These are phyloP conservation scores for Crossocerus cetratus DNA, from an alignment of 2,888 invertebrate genomes.

Conservation along the genomic window DNA sequence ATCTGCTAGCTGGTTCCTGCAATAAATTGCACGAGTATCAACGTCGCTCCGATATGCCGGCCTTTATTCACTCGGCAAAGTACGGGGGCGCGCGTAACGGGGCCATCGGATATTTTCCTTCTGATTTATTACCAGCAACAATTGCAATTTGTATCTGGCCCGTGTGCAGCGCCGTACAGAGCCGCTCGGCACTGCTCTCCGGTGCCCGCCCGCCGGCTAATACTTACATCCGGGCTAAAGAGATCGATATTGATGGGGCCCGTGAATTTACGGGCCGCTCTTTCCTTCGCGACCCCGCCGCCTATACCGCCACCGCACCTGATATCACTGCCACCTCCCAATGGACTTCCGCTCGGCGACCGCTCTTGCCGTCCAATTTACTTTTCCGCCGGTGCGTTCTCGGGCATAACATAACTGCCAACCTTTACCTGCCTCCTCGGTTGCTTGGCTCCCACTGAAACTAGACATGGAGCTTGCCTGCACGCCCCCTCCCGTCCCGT, in stretches of 20 bases:
- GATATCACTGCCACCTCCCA: neutral
- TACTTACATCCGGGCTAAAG: constrained; percentile 2
- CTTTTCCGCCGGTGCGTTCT: neutral
- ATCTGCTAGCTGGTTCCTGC: constrained; percentile 1
- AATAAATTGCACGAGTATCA: constrained; percentile 32
- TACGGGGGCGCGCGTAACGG: neutral
- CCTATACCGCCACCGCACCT: too few species aligned
- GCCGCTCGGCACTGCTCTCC: neutral
- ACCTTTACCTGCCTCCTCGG: neutral
- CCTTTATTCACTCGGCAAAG: constrained; percentile 15
- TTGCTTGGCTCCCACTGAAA: too few species aligned
- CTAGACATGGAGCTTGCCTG: too few species aligned
- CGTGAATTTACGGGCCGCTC: neutral
- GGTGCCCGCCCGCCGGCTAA: neutral
- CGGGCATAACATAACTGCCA: neutral
- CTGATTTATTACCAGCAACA: constrained; percentile 27
- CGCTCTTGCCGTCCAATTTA: neutral
- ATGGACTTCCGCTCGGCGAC: neutral
- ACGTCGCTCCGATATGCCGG: constrained; percentile 10
- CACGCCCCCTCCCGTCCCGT: too few species aligned
- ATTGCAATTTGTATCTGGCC: constrained; percentile 17
- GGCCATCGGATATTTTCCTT: neutral
- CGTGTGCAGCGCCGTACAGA: neutral
- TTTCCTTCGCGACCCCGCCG: neutral
- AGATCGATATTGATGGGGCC: constrained; percentile 2